Evolutionary conservation across 2,888 invertebrate species (phyloP).

Genomic region (Drosophila fulvimacula): DNA sequence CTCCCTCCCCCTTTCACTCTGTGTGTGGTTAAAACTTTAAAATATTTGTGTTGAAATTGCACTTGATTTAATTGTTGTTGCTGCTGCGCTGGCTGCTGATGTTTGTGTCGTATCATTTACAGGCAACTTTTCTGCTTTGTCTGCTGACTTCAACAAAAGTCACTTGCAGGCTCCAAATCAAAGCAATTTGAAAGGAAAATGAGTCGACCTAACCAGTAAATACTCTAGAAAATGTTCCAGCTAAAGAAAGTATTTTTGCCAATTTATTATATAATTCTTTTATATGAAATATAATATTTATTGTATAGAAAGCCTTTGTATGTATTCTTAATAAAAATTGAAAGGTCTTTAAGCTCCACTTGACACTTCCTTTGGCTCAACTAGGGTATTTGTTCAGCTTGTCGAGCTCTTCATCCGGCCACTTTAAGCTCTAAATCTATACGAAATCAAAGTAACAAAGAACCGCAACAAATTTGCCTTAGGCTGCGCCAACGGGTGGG

Average conservation of each 20-base stretch:
- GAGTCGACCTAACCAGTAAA: neutral
- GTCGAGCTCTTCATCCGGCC: slow-evolving; percentile 9
- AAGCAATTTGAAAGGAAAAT: slow-evolving; percentile 1
- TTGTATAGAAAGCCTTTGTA: neutral
- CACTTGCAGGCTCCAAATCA: slow-evolving; percentile 52
- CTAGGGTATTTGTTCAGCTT: slow-evolving; percentile 17
- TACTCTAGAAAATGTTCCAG: slow-evolving; percentile 17
- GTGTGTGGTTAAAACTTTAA: slow-evolving; percentile 70
- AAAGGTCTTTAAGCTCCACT: neutral
- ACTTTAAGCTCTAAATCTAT: slow-evolving; percentile 71
- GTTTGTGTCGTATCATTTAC: slow-evolving; percentile 69
- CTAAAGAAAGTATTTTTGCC: neutral
- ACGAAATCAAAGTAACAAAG: slow-evolving; percentile 75
- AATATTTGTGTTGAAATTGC: slow-evolving; percentile 77
- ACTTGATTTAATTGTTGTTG: slow-evolving; percentile 78
- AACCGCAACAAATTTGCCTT: slow-evolving; percentile 78
- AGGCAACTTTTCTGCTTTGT: slow-evolving; percentile 59
- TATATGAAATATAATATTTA: too few relatives aligned
- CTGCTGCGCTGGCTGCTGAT: slow-evolving; percentile 31
- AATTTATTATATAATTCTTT: too few relatives aligned
- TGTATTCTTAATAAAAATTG: neutral
- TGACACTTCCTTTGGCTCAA: neutral
- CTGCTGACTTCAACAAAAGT: slow-evolving; percentile 69
- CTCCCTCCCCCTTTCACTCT: neutral
- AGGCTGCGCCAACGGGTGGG: slow-evolving; percentile 47